A percentile compares a stretch with the other conserved stretches of the same genome.
Evolutionary conservation across 2,797 vertebrate genomes (phyloP).

Genomic region (Malurus leucopterus): DNA sequence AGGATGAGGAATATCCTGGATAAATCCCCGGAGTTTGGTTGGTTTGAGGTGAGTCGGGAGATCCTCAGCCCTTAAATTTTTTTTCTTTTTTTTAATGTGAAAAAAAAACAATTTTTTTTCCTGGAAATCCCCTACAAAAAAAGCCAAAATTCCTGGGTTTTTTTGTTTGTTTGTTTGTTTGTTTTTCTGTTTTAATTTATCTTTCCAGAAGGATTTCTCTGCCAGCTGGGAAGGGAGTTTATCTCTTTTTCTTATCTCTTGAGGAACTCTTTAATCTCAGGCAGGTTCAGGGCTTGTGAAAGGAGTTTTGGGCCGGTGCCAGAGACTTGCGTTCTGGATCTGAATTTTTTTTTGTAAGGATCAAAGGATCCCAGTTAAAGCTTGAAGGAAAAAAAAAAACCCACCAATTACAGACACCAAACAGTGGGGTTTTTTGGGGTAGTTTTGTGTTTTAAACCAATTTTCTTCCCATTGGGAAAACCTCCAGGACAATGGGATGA

Average conservation of each 20-base stretch:
- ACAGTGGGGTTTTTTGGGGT: rapidly evolving
- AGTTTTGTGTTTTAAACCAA: not conserved
- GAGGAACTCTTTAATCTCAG: not conserved
- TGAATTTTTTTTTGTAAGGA: not conserved
- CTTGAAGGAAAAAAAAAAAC: not conserved
- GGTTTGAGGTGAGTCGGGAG: not conserved
- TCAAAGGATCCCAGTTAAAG: not conserved
- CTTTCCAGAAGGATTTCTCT: not conserved
- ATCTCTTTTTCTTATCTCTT: not conserved
- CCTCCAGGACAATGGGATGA: not conserved
- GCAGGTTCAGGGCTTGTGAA: not conserved
- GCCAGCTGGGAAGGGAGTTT: not conserved
- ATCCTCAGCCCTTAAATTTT: not conserved
- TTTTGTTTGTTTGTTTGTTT: rapidly evolving
- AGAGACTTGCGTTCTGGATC: not conserved
- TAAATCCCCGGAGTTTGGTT: too few species aligned
- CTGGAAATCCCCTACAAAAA: not conserved
- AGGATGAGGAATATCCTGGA: not conserved
- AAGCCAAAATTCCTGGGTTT: not conserved
- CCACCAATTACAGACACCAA: not conserved
- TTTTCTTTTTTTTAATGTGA: not conserved
- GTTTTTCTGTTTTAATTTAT: rapidly evolving
- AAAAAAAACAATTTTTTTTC: rapidly evolving
- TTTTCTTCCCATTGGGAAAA: not conserved
- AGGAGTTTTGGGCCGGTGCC: not conserved